Conservation (phyloP, 1,140 invertebrate genomes). For the Elysia chlorotica region DNA sequence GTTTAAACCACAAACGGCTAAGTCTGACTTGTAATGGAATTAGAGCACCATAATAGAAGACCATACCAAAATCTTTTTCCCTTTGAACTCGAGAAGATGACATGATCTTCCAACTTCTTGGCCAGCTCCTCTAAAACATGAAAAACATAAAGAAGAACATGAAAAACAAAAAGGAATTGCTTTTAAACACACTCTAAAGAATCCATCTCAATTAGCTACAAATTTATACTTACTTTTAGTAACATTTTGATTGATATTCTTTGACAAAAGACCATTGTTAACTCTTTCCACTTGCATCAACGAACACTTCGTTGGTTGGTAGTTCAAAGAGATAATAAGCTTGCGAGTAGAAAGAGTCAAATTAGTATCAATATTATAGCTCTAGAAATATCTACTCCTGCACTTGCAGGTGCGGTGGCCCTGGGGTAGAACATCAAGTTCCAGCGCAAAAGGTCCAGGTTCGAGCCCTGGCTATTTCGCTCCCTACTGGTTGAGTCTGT, state of each 20-base stretch:
- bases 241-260: not conserved
- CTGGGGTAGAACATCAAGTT: no score
- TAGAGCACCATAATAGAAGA: no score
- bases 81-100: conserved; percentile 98
- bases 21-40: no score
- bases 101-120: conserved; percentile 99
- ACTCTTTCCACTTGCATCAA: not conserved
- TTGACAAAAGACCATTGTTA: not conserved
- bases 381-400: no score
- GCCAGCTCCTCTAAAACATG: conserved; percentile 77
- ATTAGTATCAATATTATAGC: no score
- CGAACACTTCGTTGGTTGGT: not conserved
- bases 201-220: not conserved
- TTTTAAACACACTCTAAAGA: not conserved
- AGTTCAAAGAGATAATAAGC: no score
- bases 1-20: no score
- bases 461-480: no score
- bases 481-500: no score
- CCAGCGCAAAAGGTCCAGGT: no score
- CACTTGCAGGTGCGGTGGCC: no score
- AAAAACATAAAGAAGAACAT: not conserved
- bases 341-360: no score
- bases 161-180: not conserved
- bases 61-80: conserved; percentile 94
- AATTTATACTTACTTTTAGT: not conserved